Conservation (phyloP, 2,113 vertebrate species). For the Oncorhynchus clarkii region DNA sequence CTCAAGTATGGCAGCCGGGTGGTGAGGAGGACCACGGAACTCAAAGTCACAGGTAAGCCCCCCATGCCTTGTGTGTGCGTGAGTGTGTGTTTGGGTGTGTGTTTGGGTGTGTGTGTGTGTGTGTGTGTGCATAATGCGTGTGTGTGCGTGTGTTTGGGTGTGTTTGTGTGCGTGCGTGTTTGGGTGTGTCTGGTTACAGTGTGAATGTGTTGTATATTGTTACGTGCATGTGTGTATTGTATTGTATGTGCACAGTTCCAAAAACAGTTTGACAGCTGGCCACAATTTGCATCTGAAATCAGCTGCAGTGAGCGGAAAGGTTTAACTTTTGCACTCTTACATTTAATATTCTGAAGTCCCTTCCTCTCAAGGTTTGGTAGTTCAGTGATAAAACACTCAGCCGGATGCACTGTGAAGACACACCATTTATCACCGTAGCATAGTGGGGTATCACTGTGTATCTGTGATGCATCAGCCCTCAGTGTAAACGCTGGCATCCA, state of each 20-base stretch:
- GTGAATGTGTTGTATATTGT: not conserved
- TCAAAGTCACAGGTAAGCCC: conserved; percentile 93
- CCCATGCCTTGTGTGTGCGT: not conserved
- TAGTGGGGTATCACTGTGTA: not conserved
- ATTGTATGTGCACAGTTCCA: not conserved
- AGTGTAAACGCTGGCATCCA: not conserved
- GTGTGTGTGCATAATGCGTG: too few relatives aligned
- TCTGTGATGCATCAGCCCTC: not conserved
- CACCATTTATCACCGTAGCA: not conserved
- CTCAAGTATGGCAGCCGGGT: conserved; percentile 90
- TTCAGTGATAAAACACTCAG: not conserved
- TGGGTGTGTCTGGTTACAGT: too few relatives aligned
- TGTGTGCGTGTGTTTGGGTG: too few relatives aligned
- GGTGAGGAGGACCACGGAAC: conserved; percentile 86
- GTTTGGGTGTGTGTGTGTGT: not conserved
- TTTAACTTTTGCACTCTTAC: not conserved
- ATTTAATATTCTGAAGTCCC: not conserved
- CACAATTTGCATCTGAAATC: too few relatives aligned
- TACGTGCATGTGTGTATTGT: not conserved
- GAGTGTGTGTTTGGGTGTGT: not conserved
- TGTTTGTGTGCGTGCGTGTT: too few relatives aligned
- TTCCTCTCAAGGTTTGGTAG: not conserved
- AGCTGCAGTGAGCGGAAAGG: not conserved
- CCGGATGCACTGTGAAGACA: not conserved
- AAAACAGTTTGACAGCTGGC: not conserved